A percentile compares a stretch with the other conserved stretches of the same genome.
phyloP scores from a whole-genome alignment of 2,797 vertebrate genomes.

The Lepus oiostolus region DNA sequence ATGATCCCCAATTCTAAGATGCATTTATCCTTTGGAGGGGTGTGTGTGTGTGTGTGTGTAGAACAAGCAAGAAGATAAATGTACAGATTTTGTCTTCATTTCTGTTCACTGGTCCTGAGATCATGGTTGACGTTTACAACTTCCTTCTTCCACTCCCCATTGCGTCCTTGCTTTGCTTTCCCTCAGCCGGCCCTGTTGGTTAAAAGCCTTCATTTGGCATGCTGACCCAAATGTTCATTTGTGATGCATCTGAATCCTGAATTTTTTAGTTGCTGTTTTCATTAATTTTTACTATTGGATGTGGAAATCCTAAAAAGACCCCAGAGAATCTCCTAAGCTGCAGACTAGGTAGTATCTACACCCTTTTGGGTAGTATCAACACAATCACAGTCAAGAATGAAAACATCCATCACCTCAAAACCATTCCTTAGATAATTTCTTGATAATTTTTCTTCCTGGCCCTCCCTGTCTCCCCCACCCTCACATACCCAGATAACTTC shows the following conservation, averaged over 20 bases:
- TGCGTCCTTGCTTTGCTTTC: neutral
- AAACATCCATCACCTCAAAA: neutral
- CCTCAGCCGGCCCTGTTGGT: neutral
- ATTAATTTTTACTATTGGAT: slow-evolving; percentile 23
- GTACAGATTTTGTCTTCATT: neutral
- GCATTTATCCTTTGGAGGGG: neutral
- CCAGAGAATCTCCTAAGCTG: neutral
- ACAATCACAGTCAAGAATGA: neutral
- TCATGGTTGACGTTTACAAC: neutral
- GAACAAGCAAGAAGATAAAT: neutral
- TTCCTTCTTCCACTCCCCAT: neutral
- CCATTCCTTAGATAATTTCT: neutral
- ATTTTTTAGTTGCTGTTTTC: neutral
- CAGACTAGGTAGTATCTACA: neutral
- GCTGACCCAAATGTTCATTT: slow-evolving; percentile 1
- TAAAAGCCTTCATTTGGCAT: neutral
- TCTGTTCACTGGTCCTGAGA: slow-evolving; percentile 28
- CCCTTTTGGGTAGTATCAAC: neutral
- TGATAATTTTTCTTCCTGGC: neutral
- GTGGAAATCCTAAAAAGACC: slow-evolving; percentile 14
- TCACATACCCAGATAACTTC: neutral
- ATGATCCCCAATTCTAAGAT: neutral
- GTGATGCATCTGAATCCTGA: neutral
- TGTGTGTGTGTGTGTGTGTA: neutral
- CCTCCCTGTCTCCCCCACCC: neutral